Percentiles rank a stretch among this genome's conserved stretches.
These are phyloP conservation scores for Salvelinus namaycush DNA, from an alignment of 2,113 vertebrate genomes.

Conservation along the genomic window DNA sequence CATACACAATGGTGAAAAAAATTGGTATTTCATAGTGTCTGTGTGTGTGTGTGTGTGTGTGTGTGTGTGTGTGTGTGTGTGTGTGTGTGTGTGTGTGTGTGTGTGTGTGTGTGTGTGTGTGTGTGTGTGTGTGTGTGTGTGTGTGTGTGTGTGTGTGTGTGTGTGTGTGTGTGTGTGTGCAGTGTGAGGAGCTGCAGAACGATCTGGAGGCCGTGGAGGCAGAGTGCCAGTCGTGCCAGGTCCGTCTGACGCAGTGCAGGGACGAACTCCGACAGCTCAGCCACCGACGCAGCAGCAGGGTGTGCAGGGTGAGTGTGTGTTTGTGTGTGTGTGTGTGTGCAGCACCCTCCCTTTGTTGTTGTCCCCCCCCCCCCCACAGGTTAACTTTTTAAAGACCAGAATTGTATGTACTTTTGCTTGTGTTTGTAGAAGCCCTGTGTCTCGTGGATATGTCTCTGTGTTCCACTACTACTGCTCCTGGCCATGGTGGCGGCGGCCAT, in stretches of 20 bases:
- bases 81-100: constrained; percentile 12
- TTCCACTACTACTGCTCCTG: constrained; percentile 52
- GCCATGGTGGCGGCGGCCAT: constrained; percentile 23
- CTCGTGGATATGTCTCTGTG: constrained; percentile 48
- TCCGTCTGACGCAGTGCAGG: constrained; percentile 79
- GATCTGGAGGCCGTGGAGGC: constrained; percentile 80
- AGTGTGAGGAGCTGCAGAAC: constrained; percentile 81
- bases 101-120: neutral
- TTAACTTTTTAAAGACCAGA: neutral
- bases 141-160: neutral
- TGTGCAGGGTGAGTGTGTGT: constrained; percentile 33
- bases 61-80: constrained; percentile 22
- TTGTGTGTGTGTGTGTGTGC: neutral
- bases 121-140: constrained; percentile 16
- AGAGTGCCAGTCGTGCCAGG: constrained; percentile 81
- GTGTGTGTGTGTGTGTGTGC: constrained; percentile 29
- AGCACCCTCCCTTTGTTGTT: too few relatives aligned
- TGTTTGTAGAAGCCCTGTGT: constrained; percentile 40
- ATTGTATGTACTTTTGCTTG: neutral
- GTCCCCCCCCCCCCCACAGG: neutral
- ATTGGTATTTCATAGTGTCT: neutral
- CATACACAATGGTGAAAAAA: neutral
- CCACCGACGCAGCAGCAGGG: constrained; percentile 51
- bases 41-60: neutral
- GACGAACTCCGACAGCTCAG: constrained; percentile 75